phyloP scores from a whole-genome alignment of 2,888 invertebrate genomes.

The Onchidella celtica region DNA sequence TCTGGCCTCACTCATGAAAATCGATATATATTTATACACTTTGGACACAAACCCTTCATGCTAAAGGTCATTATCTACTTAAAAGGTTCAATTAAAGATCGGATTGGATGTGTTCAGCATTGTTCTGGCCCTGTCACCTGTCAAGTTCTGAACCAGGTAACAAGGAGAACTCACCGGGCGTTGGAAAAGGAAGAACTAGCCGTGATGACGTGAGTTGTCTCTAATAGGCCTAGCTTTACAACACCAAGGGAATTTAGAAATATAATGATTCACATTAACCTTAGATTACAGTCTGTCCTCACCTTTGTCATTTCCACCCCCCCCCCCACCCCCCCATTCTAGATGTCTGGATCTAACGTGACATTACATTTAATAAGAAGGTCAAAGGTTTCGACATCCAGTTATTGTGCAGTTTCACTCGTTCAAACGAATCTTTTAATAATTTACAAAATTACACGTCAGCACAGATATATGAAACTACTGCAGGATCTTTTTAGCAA shows the following conservation, averaged over 20 bases:
- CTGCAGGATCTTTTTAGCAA: too few species aligned
- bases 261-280: neutral
- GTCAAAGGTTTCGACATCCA: too few species aligned
- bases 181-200: neutral
- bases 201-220: neutral
- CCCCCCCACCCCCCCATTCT: neutral
- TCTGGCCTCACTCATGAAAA: too few species aligned
- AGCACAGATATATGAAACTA: too few species aligned
- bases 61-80: slow-evolving; percentile 29
- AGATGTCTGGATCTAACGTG: too few species aligned
- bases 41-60: neutral
- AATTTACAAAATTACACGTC: too few species aligned
- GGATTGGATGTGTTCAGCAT: slow-evolving; percentile 28
- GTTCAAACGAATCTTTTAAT: too few species aligned
- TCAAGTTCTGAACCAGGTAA: neutral
- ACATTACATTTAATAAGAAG: too few species aligned
- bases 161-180: neutral
- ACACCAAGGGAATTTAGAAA: neutral
- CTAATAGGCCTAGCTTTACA: neutral
- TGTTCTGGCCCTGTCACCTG: slow-evolving; percentile 25
- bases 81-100: slow-evolving; percentile 32
- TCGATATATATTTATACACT: slow-evolving; percentile 8
- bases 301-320: neutral
- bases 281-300: neutral
- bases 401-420: too few species aligned